Conservation (phyloP, 2,888 invertebrate genomes). For the Luperina nickerlii region DNA sequence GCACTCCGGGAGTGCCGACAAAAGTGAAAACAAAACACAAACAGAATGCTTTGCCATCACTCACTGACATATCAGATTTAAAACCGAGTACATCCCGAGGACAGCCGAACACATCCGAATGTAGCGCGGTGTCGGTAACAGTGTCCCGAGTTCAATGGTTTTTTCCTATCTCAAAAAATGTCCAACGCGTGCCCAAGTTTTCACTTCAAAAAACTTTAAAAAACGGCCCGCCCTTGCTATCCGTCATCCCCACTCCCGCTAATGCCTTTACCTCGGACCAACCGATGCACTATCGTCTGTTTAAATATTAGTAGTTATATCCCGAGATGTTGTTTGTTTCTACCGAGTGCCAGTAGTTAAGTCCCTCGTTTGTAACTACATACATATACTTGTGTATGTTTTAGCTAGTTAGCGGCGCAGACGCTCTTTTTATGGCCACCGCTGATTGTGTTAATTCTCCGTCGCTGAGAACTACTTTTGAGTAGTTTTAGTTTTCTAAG, state of each 20-base stretch:
- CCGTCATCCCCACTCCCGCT: slow-evolving; percentile 44
- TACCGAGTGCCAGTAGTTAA: slow-evolving; percentile 71
- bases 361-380: slow-evolving; percentile 70
- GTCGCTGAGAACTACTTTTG: slow-evolving; percentile 49
- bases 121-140: too few species aligned
- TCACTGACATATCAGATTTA: too few species aligned
- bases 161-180: too few species aligned
- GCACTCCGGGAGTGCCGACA: too few species aligned
- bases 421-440: slow-evolving; percentile 56
- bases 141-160: too few species aligned
- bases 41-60: too few species aligned
- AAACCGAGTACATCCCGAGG: too few species aligned
- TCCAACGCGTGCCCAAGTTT: too few species aligned
- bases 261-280: slow-evolving; percentile 26
- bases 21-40: too few species aligned
- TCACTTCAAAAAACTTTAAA: too few species aligned
- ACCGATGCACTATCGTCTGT: slow-evolving; percentile 63
- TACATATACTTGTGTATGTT: slow-evolving; percentile 72
- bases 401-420: slow-evolving; percentile 59
- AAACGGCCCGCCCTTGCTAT: too few species aligned
- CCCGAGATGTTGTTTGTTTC: slow-evolving; percentile 80
- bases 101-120: too few species aligned
- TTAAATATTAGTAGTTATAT: slow-evolving; percentile 83
- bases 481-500: slow-evolving; percentile 37
- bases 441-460: slow-evolving; percentile 60